Evolutionary conservation across 2,888 invertebrate species (phyloP), one percentile per base, ranked within the genome.

Genomic region (Crematogaster levior): DNA sequence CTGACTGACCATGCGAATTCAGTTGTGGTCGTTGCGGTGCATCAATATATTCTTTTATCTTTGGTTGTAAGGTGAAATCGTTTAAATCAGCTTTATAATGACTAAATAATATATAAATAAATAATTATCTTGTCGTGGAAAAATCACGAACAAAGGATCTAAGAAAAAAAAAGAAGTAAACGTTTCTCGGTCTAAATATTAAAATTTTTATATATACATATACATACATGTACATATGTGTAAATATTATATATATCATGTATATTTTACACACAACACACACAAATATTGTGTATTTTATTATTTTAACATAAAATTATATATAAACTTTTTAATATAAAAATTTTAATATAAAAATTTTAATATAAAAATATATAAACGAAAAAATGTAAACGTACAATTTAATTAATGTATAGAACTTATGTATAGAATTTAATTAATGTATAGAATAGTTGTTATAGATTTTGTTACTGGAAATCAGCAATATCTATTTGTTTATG

Each of bases 21-120:
- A 88, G 90, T 88, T 87, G 91, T 83, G 90, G 90, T 82, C 82
- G 77, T 89, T 83, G 84, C 80, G 89, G 88, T 83, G 74, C 66
- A 81, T 84, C 90, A 85, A 90, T 89, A 90, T 86, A 84, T 89
- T 90, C 88, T 91, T 88, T 84, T 89, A 82, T 82, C 74, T 75
- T 51, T 37, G n/a, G 12, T 65, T 34, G 37, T 51, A 75, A 75
- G 24, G 15, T 24, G 24, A 40, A 40, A 51, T 51, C 9, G 27
- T 9, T 7, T 46, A 81, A 75, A 60, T 48, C 80, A 18, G 37
- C 18, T 3, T 63, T 63, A n/a, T 3, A 37, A 2, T 46, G n/a
- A n/a, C n/a, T n/a, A n/a, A n/a, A n/a, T n/a, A n/a, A n/a, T n/a
- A n/a, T 53, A 37, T 21, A 34, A 27, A 43, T 63, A 34, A 46